These are phyloP conservation scores for Drosophila putrida DNA, from an alignment of 2,888 invertebrate species.

Conservation along the genomic window DNA sequence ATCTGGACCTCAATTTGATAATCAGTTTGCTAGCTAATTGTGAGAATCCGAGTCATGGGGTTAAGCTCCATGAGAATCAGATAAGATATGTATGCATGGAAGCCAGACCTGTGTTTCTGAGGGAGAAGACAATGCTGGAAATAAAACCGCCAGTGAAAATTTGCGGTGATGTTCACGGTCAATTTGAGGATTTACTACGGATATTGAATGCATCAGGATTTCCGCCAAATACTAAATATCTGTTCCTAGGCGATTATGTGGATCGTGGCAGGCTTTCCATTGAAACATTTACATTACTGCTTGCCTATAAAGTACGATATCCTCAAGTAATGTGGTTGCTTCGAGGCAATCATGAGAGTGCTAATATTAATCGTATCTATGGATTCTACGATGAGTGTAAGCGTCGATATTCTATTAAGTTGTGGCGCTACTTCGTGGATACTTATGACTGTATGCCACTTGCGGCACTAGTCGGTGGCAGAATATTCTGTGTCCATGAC, in stretches of 20 bases:
- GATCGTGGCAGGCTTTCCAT: conserved; percentile 98
- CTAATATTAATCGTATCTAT: conserved; percentile 98
- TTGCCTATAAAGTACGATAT: conserved; percentile 99
- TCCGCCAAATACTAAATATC: conserved; percentile 99
- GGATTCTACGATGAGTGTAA: conserved; percentile 98
- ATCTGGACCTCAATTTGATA: conserved; percentile 32
- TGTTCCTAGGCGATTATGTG: conserved; percentile 99
- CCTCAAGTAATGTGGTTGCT: conserved; percentile 98
- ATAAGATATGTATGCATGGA: conserved; percentile 98
- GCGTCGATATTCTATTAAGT: conserved; percentile 96
- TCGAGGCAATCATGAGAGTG: conserved; percentile 98
- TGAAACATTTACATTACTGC: conserved; percentile 97
- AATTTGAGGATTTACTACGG: conserved; percentile 98
- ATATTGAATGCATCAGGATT: conserved; percentile 99
- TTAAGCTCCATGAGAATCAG: conserved; percentile 98
- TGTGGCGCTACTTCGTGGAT: conserved; percentile 99
- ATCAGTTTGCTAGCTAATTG: conserved; percentile 31
- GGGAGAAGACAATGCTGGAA: conserved; percentile 98
- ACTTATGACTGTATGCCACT: conserved; percentile 99
- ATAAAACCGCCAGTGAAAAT: conserved; percentile 99
- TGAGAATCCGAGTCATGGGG: conserved; percentile 85
- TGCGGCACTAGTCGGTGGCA: conserved; percentile 94
- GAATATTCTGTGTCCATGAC: conserved; percentile 92
- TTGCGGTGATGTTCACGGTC: conserved; percentile 99
- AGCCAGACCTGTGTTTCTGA: conserved; percentile 98